phyloP scores from a whole-genome alignment of 2,888 invertebrate species.

The Cosmia trapezina region DNA sequence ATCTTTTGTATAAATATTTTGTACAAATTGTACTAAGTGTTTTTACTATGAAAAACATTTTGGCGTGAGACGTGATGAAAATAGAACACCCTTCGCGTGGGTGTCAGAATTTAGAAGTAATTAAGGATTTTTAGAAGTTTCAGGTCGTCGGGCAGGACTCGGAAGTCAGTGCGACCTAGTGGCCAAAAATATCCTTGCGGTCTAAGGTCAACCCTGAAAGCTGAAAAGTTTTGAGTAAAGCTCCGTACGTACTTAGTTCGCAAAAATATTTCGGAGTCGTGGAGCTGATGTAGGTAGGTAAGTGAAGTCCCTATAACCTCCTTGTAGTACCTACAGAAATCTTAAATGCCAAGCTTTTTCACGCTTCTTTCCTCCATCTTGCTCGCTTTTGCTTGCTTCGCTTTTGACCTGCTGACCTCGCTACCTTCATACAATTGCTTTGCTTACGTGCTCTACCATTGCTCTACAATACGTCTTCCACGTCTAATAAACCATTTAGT shows the following conservation, averaged over 20 bases:
- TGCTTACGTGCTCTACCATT: background rate
- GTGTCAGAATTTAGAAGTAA: constrained; percentile 12
- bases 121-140: constrained; percentile 29
- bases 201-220: background rate
- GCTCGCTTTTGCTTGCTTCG: background rate
- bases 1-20: constrained; percentile 55
- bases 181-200: constrained; percentile 14
- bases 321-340: background rate
- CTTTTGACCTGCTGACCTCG: background rate
- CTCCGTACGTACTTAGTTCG: background rate
- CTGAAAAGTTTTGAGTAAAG: background rate
- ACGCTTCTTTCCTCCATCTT: background rate
- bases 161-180: background rate
- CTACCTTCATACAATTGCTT: constrained; percentile 8
- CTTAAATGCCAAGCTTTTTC: background rate
- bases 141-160: constrained; percentile 19
- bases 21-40: constrained; percentile 51
- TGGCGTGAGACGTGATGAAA: constrained; percentile 25
- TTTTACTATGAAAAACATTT: constrained; percentile 48
- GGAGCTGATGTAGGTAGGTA: background rate
- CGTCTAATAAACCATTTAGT: constrained; percentile 3
- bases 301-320: background rate
- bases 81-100: constrained; percentile 37
- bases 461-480: background rate
- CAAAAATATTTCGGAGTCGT: background rate